A percentile compares a stretch with the other conserved stretches of the same genome.
phyloP scores from a whole-genome alignment of 2,113 vertebrate species.

The Amphiprion ocellaris region DNA sequence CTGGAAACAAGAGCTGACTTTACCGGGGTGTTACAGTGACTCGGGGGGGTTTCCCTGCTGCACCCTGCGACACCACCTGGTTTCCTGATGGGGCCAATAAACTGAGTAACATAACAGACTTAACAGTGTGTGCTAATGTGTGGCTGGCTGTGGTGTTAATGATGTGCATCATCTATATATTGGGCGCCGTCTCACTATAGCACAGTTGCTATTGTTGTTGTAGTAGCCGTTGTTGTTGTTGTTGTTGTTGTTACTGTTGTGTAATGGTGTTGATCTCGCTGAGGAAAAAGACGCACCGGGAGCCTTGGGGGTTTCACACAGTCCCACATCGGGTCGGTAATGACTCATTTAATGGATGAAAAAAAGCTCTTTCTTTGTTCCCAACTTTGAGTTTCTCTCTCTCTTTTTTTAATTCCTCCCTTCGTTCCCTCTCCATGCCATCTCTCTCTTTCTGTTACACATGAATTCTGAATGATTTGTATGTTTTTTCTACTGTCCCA shows the following conservation, averaged over 20 bases:
- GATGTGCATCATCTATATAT: slow-evolving; percentile 67
- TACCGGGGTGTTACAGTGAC: slow-evolving; percentile 7
- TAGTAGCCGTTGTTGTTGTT: slow-evolving; percentile 50
- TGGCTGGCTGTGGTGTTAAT: slow-evolving; percentile 73
- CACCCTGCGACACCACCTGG: slow-evolving; percentile 21
- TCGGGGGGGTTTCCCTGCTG: not conserved
- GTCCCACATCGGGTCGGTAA: slow-evolving; percentile 59
- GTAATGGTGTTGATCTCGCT: slow-evolving; percentile 75
- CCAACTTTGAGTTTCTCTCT: not conserved
- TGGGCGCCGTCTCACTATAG: slow-evolving; percentile 59
- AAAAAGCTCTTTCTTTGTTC: slow-evolving; percentile 45
- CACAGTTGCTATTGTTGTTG: slow-evolving; percentile 67
- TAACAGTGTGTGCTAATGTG: slow-evolving; percentile 66
- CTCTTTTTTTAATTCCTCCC: not conserved
- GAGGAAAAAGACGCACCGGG: slow-evolving; percentile 57
- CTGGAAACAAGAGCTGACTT: not conserved
- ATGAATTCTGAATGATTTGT: slow-evolving; percentile 32
- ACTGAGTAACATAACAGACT: slow-evolving; percentile 53
- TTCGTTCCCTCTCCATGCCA: not conserved
- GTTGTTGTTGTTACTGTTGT: slow-evolving; percentile 62
- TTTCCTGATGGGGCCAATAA: slow-evolving; percentile 38
- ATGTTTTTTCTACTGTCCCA: slow-evolving; percentile 22
- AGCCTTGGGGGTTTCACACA: slow-evolving; percentile 65
- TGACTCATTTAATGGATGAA: slow-evolving; percentile 66
- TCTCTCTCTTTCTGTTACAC: not conserved